phyloP scores from a whole-genome alignment of 2,797 vertebrate genomes.

The Hippocampus kuda region DNA sequence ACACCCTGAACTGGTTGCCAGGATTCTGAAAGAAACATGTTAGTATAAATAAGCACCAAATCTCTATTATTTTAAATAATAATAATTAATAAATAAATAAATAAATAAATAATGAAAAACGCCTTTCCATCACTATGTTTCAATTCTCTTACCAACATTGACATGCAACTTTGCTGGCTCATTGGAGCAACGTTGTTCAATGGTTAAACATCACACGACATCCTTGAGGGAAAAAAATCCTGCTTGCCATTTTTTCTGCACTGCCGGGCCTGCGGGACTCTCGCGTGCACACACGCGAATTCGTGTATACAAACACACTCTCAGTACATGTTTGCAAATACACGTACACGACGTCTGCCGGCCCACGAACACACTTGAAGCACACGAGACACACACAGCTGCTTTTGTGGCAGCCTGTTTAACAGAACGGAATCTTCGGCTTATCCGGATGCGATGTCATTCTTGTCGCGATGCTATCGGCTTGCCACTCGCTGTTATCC shows the following conservation, averaged over 20 bases:
- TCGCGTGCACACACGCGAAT: neutral
- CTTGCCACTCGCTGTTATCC: neutral
- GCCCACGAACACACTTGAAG: neutral
- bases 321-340: no score
- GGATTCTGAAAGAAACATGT: neutral
- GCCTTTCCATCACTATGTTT: neutral
- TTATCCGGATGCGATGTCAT: neutral
- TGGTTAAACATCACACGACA: conserved; percentile 55
- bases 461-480: neutral
- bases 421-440: neutral
- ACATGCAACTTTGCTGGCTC: neutral
- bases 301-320: neutral
- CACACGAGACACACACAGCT: neutral
- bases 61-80: neutral
- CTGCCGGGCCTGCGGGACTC: conserved; percentile 5
- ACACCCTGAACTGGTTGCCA: no score
- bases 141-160: neutral
- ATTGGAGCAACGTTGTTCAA: conserved; percentile 29
- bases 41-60: neutral
- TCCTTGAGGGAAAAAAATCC: conserved; percentile 53
- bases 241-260: conserved; percentile 60
- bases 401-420: neutral
- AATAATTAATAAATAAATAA: no score
- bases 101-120: neutral
- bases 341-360: neutral